Percentiles rank a stretch among this genome's conserved stretches.
Conservation (phyloP, 2,888 invertebrate genomes). For the Acleris sparsana region DNA sequence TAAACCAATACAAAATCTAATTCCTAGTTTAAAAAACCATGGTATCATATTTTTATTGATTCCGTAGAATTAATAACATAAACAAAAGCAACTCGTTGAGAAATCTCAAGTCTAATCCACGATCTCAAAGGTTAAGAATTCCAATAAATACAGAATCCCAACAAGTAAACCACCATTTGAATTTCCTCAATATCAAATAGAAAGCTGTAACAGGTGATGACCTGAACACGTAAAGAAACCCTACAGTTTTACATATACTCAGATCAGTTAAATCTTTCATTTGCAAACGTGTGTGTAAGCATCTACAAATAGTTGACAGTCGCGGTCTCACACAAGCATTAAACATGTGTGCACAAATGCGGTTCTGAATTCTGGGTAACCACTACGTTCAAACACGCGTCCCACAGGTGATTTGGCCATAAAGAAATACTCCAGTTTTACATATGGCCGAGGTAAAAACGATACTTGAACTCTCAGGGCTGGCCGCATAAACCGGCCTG, state of each 20-base stretch:
- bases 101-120: slow-evolving; percentile 32
- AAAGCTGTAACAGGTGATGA: slow-evolving; percentile 66
- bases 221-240: slow-evolving; percentile 74
- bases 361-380: too few relatives aligned
- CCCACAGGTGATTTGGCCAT: too few relatives aligned
- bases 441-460: slow-evolving; percentile 78
- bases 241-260: slow-evolving; percentile 77
- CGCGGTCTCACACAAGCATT: too few relatives aligned
- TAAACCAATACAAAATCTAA: background rate
- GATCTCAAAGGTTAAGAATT: slow-evolving; percentile 29
- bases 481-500: slow-evolving; percentile 80
- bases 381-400: too few relatives aligned
- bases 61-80: slow-evolving; percentile 8
- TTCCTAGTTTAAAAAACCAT: background rate
- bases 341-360: too few relatives aligned
- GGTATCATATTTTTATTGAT: background rate
- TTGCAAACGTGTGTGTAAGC: too few relatives aligned
- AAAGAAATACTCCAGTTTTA: slow-evolving; percentile 78
- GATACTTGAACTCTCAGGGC: slow-evolving; percentile 70
- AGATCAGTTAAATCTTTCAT: too few relatives aligned
- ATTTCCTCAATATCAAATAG: slow-evolving; percentile 41
- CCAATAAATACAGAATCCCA: slow-evolving; percentile 32
- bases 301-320: too few relatives aligned
- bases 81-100: slow-evolving; percentile 12
- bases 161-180: slow-evolving; percentile 38